Conservation (phyloP, 2,888 invertebrate species). For the Sericinus montela region DNA sequence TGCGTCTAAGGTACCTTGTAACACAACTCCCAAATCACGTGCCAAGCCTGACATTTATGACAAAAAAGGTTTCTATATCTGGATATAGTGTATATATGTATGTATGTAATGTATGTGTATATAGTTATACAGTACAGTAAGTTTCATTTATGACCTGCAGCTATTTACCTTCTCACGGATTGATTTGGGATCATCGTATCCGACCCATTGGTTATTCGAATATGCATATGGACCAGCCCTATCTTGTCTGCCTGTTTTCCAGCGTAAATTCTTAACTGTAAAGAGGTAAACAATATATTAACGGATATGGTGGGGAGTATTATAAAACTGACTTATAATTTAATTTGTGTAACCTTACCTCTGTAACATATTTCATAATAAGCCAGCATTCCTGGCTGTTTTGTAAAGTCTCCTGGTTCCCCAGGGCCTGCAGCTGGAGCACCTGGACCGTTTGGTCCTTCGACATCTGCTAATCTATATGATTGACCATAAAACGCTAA, state of each 20-base stretch:
- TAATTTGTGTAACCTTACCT: conserved; percentile 38
- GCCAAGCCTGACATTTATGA: too few species aligned
- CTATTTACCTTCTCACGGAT: conserved; percentile 83
- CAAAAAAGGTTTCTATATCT: too few species aligned
- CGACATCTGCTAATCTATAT: conserved; percentile 81
- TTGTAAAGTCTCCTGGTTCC: conserved; percentile 88
- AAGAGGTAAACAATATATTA: conserved; percentile 18
- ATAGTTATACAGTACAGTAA: too few species aligned
- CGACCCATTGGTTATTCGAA: conserved; percentile 91
- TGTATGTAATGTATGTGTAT: too few species aligned
- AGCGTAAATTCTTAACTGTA: conserved; percentile 82
- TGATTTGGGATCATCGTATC: conserved; percentile 90
- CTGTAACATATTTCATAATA: conserved; percentile 92
- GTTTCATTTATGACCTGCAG: too few species aligned
- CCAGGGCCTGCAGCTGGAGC: conserved; percentile 86
- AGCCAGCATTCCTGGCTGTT: conserved; percentile 92
- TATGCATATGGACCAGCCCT: conserved; percentile 88
- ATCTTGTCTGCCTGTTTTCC: conserved; percentile 81
- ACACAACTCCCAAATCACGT: too few species aligned
- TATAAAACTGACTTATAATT: too few species aligned
- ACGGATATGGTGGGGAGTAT: too few species aligned
- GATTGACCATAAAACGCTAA: conserved; percentile 93
- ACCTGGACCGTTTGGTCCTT: conserved; percentile 72
- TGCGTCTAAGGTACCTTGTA: too few species aligned
- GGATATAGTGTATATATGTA: too few species aligned